These are phyloP conservation scores for Peromyscus aztecus DNA, from an alignment of 2,797 vertebrate genomes.

Conservation along the genomic window DNA sequence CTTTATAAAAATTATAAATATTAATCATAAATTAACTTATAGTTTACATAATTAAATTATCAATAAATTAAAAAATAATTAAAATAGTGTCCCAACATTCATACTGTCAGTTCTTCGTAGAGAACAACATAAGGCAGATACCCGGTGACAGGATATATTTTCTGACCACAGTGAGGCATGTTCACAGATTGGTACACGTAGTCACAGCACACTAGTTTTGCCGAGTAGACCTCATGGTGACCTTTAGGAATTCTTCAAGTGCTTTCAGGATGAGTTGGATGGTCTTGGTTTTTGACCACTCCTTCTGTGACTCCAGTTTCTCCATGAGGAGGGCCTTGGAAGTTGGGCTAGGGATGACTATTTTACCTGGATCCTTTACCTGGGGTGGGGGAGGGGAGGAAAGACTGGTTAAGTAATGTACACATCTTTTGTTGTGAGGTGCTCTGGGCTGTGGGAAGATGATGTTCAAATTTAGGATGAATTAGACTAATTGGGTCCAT, in stretches of 20 bases:
- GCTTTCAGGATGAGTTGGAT: constrained; percentile 89
- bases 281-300: constrained; percentile 88
- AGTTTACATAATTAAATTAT: constrained; percentile 86
- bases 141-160: constrained; percentile 82
- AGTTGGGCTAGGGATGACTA: constrained; percentile 72
- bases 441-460: background rate
- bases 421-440: background rate
- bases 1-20: constrained; percentile 88
- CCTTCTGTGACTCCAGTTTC: constrained; percentile 73
- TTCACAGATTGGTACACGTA: constrained; percentile 77
- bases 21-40: constrained; percentile 84
- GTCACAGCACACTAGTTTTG: constrained; percentile 74
- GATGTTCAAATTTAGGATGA: background rate
- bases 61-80: constrained; percentile 88
- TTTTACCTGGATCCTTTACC: constrained; percentile 83
- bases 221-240: constrained; percentile 85
- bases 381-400: constrained; percentile 77
- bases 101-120: constrained; percentile 87
- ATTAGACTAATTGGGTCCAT: background rate
- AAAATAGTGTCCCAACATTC: constrained; percentile 81
- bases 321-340: constrained; percentile 79
- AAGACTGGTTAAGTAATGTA: constrained; percentile 45
- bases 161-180: constrained; percentile 79
- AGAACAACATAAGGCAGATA: constrained; percentile 88
- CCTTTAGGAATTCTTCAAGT: constrained; percentile 89